phyloP scores from a whole-genome alignment of 1,140 invertebrate genomes.

The Bombyx mandarina region DNA sequence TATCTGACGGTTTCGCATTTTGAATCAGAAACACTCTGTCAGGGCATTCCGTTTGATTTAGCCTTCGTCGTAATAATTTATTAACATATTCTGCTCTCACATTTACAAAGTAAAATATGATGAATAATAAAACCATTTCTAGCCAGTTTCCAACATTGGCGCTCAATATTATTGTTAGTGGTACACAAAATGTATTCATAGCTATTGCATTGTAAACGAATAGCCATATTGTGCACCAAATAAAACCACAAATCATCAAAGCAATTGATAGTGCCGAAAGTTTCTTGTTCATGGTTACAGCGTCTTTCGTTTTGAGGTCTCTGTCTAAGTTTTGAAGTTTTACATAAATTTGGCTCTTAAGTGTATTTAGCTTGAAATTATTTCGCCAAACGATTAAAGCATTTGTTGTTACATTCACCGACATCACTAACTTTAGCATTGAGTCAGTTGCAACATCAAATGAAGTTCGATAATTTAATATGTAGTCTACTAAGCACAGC shows the following conservation, averaged over 20 bases:
- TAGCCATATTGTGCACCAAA: conserved; percentile 14
- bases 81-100: conserved; percentile 22
- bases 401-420: conserved; percentile 15
- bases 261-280: conserved; percentile 1
- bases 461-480: conserved; percentile 11
- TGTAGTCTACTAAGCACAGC: conserved; percentile 9
- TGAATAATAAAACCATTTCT: conserved; percentile 18
- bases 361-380: conserved; percentile 25
- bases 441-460: conserved; percentile 12
- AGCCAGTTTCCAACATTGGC: conserved; percentile 5
- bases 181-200: conserved; percentile 20
- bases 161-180: neutral
- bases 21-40: too few species aligned
- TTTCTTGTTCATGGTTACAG: neutral
- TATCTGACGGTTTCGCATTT: too few species aligned
- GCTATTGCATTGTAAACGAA: conserved; percentile 24
- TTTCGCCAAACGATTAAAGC: conserved; percentile 25
- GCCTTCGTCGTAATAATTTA: conserved; percentile 5
- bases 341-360: conserved; percentile 32
- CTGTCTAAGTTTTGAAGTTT: conserved; percentile 41
- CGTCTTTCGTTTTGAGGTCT: conserved; percentile 22
- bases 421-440: conserved; percentile 3
- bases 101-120: conserved; percentile 19
- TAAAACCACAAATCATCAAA: conserved; percentile 5
- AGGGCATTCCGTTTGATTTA: too few species aligned